These are phyloP conservation scores for Mythimna vitellina DNA, from an alignment of 2,888 invertebrate genomes.

Conservation along the genomic window DNA sequence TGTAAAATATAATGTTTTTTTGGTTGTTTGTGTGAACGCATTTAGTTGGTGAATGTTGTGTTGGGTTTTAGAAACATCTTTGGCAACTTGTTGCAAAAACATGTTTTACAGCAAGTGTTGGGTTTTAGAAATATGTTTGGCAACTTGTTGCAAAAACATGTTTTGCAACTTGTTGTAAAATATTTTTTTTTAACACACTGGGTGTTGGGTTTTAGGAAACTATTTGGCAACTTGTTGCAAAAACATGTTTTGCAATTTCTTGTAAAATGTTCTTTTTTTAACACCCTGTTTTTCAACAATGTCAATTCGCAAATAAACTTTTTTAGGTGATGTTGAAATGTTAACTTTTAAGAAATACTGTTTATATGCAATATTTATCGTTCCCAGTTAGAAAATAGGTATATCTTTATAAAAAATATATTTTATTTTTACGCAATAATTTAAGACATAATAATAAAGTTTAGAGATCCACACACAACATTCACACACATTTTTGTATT, in stretches of 20 bases:
- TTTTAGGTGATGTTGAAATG: conserved; percentile 9
- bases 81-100: background rate
- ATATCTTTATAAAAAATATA: background rate
- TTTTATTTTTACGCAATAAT: background rate
- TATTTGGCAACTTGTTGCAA: background rate
- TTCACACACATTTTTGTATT: conserved; percentile 67
- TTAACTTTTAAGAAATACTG: conserved; percentile 12
- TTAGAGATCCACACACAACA: conserved; percentile 56
- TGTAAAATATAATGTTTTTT: conserved; percentile 74
- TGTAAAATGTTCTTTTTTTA: conserved; percentile 8
- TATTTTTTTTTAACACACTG: background rate
- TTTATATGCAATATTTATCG: conserved; percentile 5
- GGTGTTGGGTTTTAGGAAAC: too few species aligned
- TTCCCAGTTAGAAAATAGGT: background rate
- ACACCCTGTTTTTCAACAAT: background rate
- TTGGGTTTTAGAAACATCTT: conserved; percentile 45
- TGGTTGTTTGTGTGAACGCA: conserved; percentile 72
- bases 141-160: background rate
- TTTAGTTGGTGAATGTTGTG: conserved; percentile 78
- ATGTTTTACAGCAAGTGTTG: background rate
- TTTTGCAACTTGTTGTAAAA: conserved; percentile 8
- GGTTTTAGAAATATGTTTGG: too few species aligned
- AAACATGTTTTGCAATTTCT: conserved; percentile 7
- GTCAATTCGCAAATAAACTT: conserved; percentile 20
- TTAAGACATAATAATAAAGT: background rate